These are phyloP conservation scores for Antrozous pallidus DNA, from an alignment of 2,797 vertebrate species.

Conservation along the genomic window DNA sequence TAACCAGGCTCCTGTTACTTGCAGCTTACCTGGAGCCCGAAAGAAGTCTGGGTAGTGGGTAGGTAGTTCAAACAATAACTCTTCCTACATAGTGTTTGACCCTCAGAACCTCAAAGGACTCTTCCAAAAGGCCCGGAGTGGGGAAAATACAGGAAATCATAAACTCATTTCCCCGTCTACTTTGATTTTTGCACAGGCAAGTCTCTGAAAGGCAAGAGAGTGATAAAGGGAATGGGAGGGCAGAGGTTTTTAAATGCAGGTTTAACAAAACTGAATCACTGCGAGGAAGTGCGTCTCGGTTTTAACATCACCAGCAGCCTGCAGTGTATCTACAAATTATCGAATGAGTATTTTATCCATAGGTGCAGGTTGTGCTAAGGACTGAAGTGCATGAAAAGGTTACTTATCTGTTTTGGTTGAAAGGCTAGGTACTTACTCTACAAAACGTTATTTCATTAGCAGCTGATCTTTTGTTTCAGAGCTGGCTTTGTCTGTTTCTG, in stretches of 20 bases:
- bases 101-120: slow-evolving; percentile 57
- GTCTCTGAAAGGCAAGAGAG: neutral
- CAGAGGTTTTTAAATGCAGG: neutral
- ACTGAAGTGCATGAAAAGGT: slow-evolving; percentile 14
- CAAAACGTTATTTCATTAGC: slow-evolving; percentile 6
- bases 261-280: slow-evolving; percentile 25
- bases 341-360: neutral
- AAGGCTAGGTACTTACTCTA: slow-evolving; percentile 31
- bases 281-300: neutral
- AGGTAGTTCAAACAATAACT: slow-evolving; percentile 52
- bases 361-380: neutral
- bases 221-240: neutral
- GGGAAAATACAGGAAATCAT: slow-evolving; percentile 30
- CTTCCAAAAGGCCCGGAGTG: neutral
- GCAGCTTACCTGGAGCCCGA: slow-evolving; percentile 46
- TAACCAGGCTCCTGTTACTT: slow-evolving; percentile 56
- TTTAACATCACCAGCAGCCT: neutral
- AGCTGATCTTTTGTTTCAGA: slow-evolving; percentile 63
- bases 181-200: slow-evolving; percentile 20
- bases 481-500: slow-evolving; percentile 21
- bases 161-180: neutral
- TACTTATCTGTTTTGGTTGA: neutral
- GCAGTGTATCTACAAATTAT: neutral
- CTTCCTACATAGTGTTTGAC: slow-evolving; percentile 19
- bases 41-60: slow-evolving; percentile 56